Percentiles rank a stretch among this genome's conserved stretches.
Evolutionary conservation across 2,113 vertebrate genomes (phyloP).

Genomic region (Phocoena sinus): DNA sequence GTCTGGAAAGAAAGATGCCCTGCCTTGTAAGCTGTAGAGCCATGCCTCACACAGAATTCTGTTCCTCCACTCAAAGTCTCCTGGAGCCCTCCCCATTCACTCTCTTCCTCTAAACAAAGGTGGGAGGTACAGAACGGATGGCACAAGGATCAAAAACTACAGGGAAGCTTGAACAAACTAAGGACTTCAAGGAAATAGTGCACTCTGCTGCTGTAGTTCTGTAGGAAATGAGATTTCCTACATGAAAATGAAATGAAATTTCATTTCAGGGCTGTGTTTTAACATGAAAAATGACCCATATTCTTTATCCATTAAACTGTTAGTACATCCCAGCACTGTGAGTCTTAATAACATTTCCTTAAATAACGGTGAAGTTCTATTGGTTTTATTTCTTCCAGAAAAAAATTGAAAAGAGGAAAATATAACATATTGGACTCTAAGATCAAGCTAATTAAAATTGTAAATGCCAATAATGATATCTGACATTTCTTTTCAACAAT

Average conservation of each 20-base stretch:
- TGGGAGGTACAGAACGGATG: fast-evolving
- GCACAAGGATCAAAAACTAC: constrained; percentile 44
- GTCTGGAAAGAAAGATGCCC: neutral
- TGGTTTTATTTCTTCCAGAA: constrained; percentile 76
- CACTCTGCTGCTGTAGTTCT: constrained; percentile 62
- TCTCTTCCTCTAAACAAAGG: constrained; percentile 31
- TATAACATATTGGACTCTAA: constrained; percentile 66
- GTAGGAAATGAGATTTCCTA: constrained; percentile 53
- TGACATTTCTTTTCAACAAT: constrained; percentile 73
- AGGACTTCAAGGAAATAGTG: constrained; percentile 66
- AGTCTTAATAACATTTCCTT: constrained; percentile 78
- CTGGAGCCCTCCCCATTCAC: neutral
- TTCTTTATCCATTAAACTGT: constrained; percentile 80
- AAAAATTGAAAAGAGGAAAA: constrained; percentile 23
- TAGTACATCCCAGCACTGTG: constrained; percentile 72
- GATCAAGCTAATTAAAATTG: constrained; percentile 71
- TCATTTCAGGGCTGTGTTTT: constrained; percentile 77
- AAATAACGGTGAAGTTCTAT: constrained; percentile 78
- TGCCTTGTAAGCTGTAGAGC: neutral
- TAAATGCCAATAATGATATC: constrained; percentile 72
- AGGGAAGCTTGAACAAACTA: constrained; percentile 57
- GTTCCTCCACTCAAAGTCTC: constrained; percentile 13
- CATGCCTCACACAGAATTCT: neutral
- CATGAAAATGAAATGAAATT: constrained; percentile 33
- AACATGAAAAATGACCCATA: constrained; percentile 79